Evolutionary conservation across 1,140 invertebrate species (phyloP), one percentile per base, ranked within the genome.

Genomic region (Drosophila pectinifera): DNA sequence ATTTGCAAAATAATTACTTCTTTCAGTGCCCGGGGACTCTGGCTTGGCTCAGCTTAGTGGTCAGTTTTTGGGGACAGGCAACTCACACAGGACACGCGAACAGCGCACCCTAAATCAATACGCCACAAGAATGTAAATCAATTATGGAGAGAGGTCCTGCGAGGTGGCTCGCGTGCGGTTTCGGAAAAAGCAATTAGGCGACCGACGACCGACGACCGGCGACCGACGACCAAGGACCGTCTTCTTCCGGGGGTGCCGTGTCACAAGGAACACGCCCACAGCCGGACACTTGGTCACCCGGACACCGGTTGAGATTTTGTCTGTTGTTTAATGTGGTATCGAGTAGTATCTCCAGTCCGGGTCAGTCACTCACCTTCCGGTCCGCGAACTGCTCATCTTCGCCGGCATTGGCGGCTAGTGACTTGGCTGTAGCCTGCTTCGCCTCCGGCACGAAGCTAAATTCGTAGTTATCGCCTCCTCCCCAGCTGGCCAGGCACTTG

Each of bases 401-500:
- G 39, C 55, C 73, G 65, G 77, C 65, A 57, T 72, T 89, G 39
- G 77, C 80, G 4, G 63, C 65, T 26, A 43, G 31, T 4, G 70
- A 36, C 16, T 78, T 67, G 39, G 69, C 4, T 26, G 41, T 24
- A 42, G 36, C 18, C n/a, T 41, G 51, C 34, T 64, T 81, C 1
- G 61, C 24, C 42, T 84, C 96, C 0, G 96, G 93, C 42, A 95
- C 92, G 93, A 97, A 97, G 58, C 93, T 93, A 86, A 95, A 97
- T 8, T 92, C 93, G 83, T 96, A 97, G 74, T 95, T 93, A 90
- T 95, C 96, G n/a, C 94, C 94, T 16, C 98, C 98, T 31, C 98
- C 98, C 97, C 98, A 98, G 81, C 94, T 95, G 72, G 93, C 94
- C 22, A 97, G 93, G 20, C 96, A 94, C 80, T 97, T 95, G 74